Conservation (phyloP, 2,888 invertebrate species). For the Rhamphomyia laevipes region DNA sequence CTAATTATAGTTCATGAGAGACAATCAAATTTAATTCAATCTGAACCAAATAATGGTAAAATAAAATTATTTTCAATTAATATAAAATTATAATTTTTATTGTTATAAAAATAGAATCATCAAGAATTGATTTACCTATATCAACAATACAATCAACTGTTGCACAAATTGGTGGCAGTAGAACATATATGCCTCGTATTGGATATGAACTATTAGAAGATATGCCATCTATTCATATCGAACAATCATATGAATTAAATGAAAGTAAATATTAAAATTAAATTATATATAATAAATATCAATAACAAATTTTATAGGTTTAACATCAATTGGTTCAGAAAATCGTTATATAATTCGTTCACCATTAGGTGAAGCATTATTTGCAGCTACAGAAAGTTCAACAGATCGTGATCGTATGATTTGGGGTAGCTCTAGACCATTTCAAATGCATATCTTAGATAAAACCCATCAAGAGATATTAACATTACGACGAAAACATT, state of each 20-base stretch:
- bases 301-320: constrained; percentile 18
- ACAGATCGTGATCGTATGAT: constrained; percentile 49
- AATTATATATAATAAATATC: background rate
- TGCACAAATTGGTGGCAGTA: constrained; percentile 17
- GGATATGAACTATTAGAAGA: constrained; percentile 62
- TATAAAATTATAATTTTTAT: too few relatives aligned
- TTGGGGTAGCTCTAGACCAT: constrained; percentile 56
- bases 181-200: constrained; percentile 41
- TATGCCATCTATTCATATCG: constrained; percentile 55
- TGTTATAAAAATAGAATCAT: background rate
- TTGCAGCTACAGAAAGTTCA: constrained; percentile 58
- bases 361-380: constrained; percentile 62
- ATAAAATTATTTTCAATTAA: too few relatives aligned
- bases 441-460: constrained; percentile 70
- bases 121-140: constrained; percentile 26
- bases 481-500: constrained; percentile 55
- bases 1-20: too few relatives aligned
- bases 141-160: constrained; percentile 24
- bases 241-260: constrained; percentile 67
- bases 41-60: too few relatives aligned
- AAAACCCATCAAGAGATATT: constrained; percentile 74
- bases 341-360: constrained; percentile 62
- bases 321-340: constrained; percentile 47
- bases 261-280: constrained; percentile 44
- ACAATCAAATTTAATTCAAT: too few relatives aligned